A percentile compares a stretch with the other conserved stretches of the same genome.
Conservation (phyloP, 2,888 invertebrate genomes). For the Chrysomela aeneicollis region DNA sequence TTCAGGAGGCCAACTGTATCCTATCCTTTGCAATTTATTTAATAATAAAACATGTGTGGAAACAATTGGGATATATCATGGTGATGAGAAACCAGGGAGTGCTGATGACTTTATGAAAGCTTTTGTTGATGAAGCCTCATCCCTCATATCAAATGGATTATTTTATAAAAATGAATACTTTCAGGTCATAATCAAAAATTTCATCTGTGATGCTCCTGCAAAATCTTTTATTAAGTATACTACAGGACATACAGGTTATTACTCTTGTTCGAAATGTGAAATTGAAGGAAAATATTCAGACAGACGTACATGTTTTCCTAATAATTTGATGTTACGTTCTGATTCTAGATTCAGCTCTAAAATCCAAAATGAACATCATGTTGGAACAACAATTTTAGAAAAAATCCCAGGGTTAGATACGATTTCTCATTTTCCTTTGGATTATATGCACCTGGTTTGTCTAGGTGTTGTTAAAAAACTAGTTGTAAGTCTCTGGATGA, state of each 20-base stretch:
- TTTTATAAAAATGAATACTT: background rate
- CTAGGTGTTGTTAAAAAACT: no score
- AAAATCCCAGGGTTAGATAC: slow-evolving; percentile 15
- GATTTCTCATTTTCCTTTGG: slow-evolving; percentile 10
- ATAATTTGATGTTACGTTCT: slow-evolving; percentile 17
- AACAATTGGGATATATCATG: background rate
- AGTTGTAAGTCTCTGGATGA: slow-evolving; percentile 4
- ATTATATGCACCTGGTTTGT: slow-evolving; percentile 1
- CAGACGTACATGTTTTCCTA: slow-evolving; percentile 16
- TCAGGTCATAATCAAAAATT: background rate
- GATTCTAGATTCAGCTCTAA: slow-evolving; percentile 4
- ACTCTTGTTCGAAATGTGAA: slow-evolving; percentile 16
- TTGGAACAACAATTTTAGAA: slow-evolving; percentile 7
- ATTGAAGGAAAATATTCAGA: slow-evolving; percentile 14
- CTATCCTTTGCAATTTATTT: no score
- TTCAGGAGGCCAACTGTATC: background rate
- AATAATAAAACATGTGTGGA: background rate
- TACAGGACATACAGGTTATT: slow-evolving; percentile 16
- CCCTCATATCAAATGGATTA: background rate
- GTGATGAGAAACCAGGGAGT: no score
- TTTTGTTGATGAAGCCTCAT: slow-evolving; percentile 2
- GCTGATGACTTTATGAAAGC: slow-evolving; percentile 1
- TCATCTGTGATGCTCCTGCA: slow-evolving; percentile 9
- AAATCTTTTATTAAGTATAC: slow-evolving; percentile 15
- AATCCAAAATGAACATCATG: slow-evolving; percentile 5